phyloP scores from a whole-genome alignment of 2,113 vertebrate species.

The Pholis gunnellus region DNA sequence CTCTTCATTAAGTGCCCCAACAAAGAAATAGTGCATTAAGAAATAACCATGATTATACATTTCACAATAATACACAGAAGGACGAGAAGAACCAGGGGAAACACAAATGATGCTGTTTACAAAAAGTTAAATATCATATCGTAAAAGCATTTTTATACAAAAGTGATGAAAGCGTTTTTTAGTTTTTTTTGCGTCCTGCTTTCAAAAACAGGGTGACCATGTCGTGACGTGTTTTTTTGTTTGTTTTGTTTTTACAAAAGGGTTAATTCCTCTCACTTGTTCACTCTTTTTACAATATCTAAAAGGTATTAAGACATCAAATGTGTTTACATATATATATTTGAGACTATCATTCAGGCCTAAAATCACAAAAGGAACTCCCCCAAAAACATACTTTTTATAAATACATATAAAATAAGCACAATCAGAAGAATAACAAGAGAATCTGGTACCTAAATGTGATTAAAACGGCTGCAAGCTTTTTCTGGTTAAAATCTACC shows the following conservation, averaged over 20 bases:
- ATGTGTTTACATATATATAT: conserved; percentile 82
- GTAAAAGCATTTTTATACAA: conserved; percentile 83
- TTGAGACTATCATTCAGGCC: conserved; percentile 84
- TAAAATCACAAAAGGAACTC: conserved; percentile 82
- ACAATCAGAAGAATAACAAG: conserved; percentile 80
- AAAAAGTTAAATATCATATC: conserved; percentile 85
- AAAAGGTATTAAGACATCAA: conserved; percentile 88
- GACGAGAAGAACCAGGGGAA: conserved; percentile 77
- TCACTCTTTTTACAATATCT: conserved; percentile 86
- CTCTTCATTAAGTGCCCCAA: conserved; percentile 81
- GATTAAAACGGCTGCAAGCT: conserved; percentile 79
- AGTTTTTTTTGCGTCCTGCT: conserved; percentile 70
- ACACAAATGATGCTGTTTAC: conserved; percentile 81
- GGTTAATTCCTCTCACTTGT: conserved; percentile 72
- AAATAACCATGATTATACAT: conserved; percentile 84
- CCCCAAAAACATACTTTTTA: conserved; percentile 77
- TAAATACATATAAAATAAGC: conserved; percentile 86
- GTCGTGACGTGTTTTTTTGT: conserved; percentile 48
- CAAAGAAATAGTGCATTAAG: conserved; percentile 86
- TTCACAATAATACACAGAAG: conserved; percentile 85
- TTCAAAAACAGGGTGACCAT: conserved; percentile 72
- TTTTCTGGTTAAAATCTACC: conserved; percentile 79
- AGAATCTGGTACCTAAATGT: conserved; percentile 79
- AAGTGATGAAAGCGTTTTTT: conserved; percentile 76
- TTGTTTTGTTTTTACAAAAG: conserved; percentile 80